Evolutionary conservation across 1,140 invertebrate species (phyloP).

Genomic region (Rhynchophorus ferrugineus): DNA sequence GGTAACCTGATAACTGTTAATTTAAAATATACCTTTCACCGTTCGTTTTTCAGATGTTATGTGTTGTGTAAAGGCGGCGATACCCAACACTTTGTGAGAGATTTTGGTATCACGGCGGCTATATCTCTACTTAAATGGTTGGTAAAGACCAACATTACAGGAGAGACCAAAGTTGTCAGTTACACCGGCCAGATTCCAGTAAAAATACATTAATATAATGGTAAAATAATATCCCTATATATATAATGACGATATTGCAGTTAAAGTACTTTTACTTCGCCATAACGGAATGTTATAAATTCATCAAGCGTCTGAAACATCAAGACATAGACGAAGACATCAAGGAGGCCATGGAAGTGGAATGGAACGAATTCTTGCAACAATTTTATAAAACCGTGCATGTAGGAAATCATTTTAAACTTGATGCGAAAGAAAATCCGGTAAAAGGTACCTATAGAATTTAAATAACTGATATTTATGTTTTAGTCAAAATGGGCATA

Average conservation of each 20-base stretch:
- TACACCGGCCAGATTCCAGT: conserved; percentile 44
- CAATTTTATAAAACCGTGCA: conserved; percentile 47
- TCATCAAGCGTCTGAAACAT: conserved; percentile 43
- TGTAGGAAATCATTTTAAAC: conserved; percentile 34
- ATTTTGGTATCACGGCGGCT: conserved; percentile 72
- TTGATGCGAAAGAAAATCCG: conserved; percentile 36
- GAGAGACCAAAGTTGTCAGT: conserved; percentile 40
- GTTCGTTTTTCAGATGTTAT: conserved; percentile 42
- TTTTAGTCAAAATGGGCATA: neutral
- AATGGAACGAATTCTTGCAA: conserved; percentile 67
- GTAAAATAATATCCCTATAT: neutral
- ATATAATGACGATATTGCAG: neutral
- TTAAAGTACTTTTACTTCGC: conserved; percentile 48
- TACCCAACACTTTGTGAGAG: conserved; percentile 31
- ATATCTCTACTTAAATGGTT: conserved; percentile 72
- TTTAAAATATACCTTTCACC: neutral
- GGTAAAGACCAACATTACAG: conserved; percentile 45
- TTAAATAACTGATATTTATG: neutral
- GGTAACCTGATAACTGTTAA: conserved; percentile 22
- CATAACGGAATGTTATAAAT: conserved; percentile 48
- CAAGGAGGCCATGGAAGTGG: conserved; percentile 40
- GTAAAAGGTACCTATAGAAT: conserved; percentile 6
- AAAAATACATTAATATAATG: neutral
- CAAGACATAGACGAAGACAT: conserved; percentile 47
- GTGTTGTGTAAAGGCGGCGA: conserved; percentile 26